Percentiles rank a stretch among this genome's conserved stretches.
Conservation (phyloP, 2,797 vertebrate species). For the Gallinago solitaria region DNA sequence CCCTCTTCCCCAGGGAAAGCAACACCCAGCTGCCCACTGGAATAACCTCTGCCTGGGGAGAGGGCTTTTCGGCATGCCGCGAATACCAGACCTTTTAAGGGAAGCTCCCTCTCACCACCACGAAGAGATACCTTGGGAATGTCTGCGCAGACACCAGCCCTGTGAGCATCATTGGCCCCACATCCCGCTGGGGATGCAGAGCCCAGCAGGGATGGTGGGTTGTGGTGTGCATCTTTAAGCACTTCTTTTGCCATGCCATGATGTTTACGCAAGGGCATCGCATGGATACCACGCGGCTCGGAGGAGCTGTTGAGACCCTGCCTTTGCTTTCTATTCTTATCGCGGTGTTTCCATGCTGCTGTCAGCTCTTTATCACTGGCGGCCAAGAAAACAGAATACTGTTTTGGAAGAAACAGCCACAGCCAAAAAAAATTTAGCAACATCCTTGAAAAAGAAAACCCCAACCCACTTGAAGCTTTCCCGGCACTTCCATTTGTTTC, state of each 20-base stretch:
- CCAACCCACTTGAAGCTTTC: neutral
- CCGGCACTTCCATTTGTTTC: neutral
- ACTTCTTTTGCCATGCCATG: neutral
- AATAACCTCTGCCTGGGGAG: neutral
- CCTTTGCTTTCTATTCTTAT: slow-evolving; percentile 38
- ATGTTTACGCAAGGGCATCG: neutral
- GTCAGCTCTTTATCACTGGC: neutral
- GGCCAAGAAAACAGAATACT: neutral
- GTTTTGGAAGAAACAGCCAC: neutral
- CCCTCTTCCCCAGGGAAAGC: neutral
- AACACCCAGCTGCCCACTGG: neutral
- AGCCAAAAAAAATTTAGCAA: neutral
- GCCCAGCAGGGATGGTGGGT: neutral
- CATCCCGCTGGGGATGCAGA: neutral
- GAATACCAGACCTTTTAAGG: slow-evolving; percentile 67
- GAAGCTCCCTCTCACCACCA: neutral
- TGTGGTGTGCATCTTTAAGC: fast-evolving
- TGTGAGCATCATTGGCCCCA: neutral
- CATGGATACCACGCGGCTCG: neutral
- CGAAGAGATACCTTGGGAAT: neutral
- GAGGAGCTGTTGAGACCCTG: neutral
- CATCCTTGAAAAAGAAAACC: neutral
- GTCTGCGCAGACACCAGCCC: neutral
- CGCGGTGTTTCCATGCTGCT: neutral
- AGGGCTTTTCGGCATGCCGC: neutral